These are phyloP conservation scores for Ornithoptera priamus DNA, from an alignment of 2,888 invertebrate genomes.

Conservation along the genomic window DNA sequence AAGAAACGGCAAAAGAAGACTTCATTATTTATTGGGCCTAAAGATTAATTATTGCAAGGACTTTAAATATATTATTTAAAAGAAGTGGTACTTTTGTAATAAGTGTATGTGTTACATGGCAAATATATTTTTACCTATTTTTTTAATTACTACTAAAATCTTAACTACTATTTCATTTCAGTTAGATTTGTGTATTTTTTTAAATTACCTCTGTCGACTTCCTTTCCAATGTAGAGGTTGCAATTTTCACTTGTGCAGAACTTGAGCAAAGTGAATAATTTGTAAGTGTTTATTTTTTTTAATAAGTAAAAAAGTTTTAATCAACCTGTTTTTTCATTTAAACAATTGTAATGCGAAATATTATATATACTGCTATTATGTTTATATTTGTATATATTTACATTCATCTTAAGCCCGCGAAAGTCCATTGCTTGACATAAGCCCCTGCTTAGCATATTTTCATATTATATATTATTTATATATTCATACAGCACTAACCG, in stretches of 20 bases:
- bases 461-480: no score
- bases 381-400: no score
- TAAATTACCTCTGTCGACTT: conserved; percentile 57
- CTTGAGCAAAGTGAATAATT: conserved; percentile 49
- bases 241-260: conserved; percentile 35
- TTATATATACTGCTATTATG: no score
- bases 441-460: no score
- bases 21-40: neutral
- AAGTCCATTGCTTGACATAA: no score
- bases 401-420: no score
- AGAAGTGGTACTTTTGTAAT: neutral
- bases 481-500: no score
- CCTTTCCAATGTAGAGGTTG: conserved; percentile 35
- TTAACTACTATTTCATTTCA: neutral
- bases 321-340: neutral
- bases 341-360: no score
- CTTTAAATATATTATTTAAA: neutral
- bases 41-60: neutral
- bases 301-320: conserved; percentile 50
- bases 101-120: neutral
- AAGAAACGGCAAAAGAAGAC: neutral
- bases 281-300: conserved; percentile 68
- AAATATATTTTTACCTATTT: neutral
- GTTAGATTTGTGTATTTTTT: conserved; percentile 24
- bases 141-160: neutral